These are phyloP conservation scores for Odobenus rosmarus DNA, from an alignment of 2,113 vertebrate species.

Conservation along the genomic window DNA sequence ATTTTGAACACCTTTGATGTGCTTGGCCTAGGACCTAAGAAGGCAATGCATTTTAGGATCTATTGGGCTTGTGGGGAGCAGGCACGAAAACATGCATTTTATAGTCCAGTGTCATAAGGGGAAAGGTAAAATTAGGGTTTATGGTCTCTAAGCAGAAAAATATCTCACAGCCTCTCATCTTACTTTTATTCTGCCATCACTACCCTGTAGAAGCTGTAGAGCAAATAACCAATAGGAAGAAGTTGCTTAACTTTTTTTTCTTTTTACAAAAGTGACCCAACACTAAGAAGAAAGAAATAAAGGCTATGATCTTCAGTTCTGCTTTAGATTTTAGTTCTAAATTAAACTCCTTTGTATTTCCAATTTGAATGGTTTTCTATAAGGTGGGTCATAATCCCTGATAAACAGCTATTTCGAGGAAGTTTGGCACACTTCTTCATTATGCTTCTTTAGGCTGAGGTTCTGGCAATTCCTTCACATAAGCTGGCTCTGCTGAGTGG, in stretches of 20 bases:
- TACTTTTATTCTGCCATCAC: slow-evolving; percentile 36
- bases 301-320: background rate
- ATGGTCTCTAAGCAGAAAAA: background rate
- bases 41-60: slow-evolving; percentile 6
- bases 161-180: background rate
- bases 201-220: background rate
- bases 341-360: slow-evolving; percentile 22
- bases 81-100: background rate
- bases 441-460: slow-evolving; percentile 30
- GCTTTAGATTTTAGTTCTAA: background rate
- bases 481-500: background rate
- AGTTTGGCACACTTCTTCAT: slow-evolving; percentile 36
- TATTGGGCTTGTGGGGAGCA: background rate
- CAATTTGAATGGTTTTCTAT: slow-evolving; percentile 22
- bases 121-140: background rate
- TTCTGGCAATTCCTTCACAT: background rate
- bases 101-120: background rate
- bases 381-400: background rate
- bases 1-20: slow-evolving; percentile 14
- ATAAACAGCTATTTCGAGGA: background rate
- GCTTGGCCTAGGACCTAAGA: background rate
- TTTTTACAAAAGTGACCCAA: background rate
- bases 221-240: background rate
- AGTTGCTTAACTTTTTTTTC: background rate
- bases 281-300: background rate